phyloP scores from a whole-genome alignment of 2,797 vertebrate genomes.

The Chelmon rostratus region DNA sequence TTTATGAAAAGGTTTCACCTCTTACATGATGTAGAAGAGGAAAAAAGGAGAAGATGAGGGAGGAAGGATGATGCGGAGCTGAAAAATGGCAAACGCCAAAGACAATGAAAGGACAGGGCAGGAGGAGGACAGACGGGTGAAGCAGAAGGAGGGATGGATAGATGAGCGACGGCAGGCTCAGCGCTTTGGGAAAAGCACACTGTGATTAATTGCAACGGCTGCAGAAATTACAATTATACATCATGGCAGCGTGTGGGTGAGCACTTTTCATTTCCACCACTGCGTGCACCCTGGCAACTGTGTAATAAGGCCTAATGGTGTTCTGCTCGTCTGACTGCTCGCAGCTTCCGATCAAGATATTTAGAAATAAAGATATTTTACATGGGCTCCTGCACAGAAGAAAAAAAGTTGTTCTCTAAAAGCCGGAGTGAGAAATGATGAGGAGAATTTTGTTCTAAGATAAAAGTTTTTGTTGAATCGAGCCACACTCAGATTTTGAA shows the following conservation, averaged over 20 bases:
- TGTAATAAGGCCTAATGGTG: slow-evolving; percentile 70
- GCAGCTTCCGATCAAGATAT: slow-evolving; percentile 16
- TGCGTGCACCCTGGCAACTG: slow-evolving; percentile 70
- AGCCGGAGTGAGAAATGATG: slow-evolving; percentile 26
- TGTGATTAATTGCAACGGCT: slow-evolving; percentile 72
- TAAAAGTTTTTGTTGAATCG: slow-evolving; percentile 14
- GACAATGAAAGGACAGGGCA: slow-evolving; percentile 37
- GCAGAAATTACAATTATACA: slow-evolving; percentile 73
- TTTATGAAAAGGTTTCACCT: slow-evolving; percentile 43
- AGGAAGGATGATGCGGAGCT: slow-evolving; percentile 4
- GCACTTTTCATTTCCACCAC: slow-evolving; percentile 69
- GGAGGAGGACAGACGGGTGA: slow-evolving; percentile 42
- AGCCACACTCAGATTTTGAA: neutral
- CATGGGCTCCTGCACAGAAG: slow-evolving; percentile 8
- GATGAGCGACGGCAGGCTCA: slow-evolving; percentile 44
- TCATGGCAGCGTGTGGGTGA: slow-evolving; percentile 54
- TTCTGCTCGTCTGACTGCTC: slow-evolving; percentile 61
- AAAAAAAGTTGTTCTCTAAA: neutral
- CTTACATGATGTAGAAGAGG: slow-evolving; percentile 7
- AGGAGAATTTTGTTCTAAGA: neutral
- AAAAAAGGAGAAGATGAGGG: neutral
- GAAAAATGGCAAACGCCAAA: slow-evolving; percentile 46
- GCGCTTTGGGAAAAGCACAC: slow-evolving; percentile 43
- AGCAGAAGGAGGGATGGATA: slow-evolving; percentile 29
- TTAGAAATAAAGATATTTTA: slow-evolving; percentile 19